Conservation (phyloP, 1,140 invertebrate species). For the Magallana ariakensis region DNA sequence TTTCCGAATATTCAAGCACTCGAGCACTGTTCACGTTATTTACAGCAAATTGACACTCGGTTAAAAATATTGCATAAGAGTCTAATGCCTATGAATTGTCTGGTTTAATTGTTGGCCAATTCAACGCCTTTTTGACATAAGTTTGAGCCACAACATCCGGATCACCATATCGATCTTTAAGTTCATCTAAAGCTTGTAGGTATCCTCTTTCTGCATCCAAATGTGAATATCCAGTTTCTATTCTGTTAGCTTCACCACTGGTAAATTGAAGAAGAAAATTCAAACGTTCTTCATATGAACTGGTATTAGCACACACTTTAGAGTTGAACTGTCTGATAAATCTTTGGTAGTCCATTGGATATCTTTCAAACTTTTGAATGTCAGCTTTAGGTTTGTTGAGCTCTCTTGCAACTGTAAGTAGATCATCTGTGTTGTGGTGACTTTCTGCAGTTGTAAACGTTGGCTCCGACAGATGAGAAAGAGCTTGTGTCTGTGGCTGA, state of each 20-base stretch:
- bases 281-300: slow-evolving; percentile 50
- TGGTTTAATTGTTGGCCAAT: too few relatives aligned
- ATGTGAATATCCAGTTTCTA: slow-evolving; percentile 50
- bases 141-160: too few relatives aligned
- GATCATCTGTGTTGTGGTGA: not conserved
- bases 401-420: slow-evolving; percentile 10
- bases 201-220: too few relatives aligned
- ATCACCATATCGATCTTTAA: too few relatives aligned
- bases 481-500: too few relatives aligned
- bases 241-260: slow-evolving; percentile 46
- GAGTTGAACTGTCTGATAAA: slow-evolving; percentile 55
- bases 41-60: too few relatives aligned
- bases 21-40: slow-evolving; percentile 30
- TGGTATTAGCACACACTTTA: slow-evolving; percentile 42
- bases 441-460: not conserved
- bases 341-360: slow-evolving; percentile 51
- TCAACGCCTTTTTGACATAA: too few relatives aligned
- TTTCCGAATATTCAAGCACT: slow-evolving; percentile 39
- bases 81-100: too few relatives aligned
- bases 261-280: slow-evolving; percentile 57
- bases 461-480: not conserved
- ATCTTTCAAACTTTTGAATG: slow-evolving; percentile 49
- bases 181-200: too few relatives aligned
- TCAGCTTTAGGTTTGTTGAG: slow-evolving; percentile 52
- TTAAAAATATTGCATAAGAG: too few relatives aligned